Base-by-base conservation (phyloP, 35 echinoderm and acorn worm genomes). In the Acanthaster planci region DNA sequence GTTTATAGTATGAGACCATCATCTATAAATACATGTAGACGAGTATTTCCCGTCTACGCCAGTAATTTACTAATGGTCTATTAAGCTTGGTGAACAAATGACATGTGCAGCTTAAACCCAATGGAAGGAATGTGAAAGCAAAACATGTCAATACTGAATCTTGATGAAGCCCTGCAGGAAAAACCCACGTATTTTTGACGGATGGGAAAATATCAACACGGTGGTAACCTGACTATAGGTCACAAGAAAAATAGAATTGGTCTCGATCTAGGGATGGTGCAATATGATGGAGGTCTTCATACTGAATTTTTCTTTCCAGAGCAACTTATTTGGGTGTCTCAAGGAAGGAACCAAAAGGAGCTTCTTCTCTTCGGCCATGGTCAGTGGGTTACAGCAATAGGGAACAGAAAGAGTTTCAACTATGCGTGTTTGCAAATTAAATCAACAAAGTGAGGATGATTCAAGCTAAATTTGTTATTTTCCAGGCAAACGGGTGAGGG, bases 301-400 rank as follows among this genome's bases (percentile, higher is more conserved):
- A 88, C 37, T 80, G 79, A 88, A 88, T 32, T 80, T 81, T 26
- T 55, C 32, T 52, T 83, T 81, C 36, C 40, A 31, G 23, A 82
- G 30, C 19, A 31, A 89, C 27, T 89, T 8, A 22, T 89, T 89
- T 26, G 80, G 37, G 37, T 82, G 78, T 37, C 79, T 55, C 18
- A 89, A 64, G 30, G 67, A 57, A 18, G 83, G 36, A 5, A 88
- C 86, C 38, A 80, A 82, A 1, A 6, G 77, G 17, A 81, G 53
- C 39, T 81, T 88, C 60, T 88, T 88, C 14, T 77, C 86, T 64
- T 88, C 77, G 7, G 77, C 86, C 19, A 80, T 55, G 29, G 76
- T 67, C 21, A 88, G 57, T 19, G 78, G 76, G 30, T 80, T 80
- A 27, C 77, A 79, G 44, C 86, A 88, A 68, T 55, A 78, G 18